Percentiles rank a stretch among this genome's conserved stretches.
These are phyloP conservation scores for Leucopsar rothschildi DNA, from an alignment of 2,113 vertebrate species.

Conservation along the genomic window DNA sequence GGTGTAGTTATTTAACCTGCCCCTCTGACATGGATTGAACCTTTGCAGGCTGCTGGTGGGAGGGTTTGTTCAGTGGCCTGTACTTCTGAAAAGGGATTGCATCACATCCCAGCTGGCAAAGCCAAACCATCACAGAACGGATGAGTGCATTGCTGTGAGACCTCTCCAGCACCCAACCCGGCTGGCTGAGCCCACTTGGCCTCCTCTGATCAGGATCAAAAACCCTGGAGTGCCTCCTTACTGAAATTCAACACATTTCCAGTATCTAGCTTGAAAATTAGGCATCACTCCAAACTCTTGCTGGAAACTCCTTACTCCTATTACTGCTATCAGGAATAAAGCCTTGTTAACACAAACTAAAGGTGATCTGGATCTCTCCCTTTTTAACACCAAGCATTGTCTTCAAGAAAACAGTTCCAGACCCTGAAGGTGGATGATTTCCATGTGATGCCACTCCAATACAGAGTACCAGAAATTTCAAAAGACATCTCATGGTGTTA, in stretches of 20 bases:
- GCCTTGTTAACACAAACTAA: slow-evolving; percentile 6
- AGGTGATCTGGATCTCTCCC: not conserved
- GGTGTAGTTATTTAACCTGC: not conserved
- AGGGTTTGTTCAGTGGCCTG: not conserved
- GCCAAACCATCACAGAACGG: not conserved
- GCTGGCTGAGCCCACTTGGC: not conserved
- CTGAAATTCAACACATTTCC: not conserved
- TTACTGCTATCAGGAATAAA: slow-evolving; percentile 8
- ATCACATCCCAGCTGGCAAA: not conserved
- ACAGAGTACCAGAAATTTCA: not conserved
- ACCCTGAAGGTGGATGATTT: not conserved
- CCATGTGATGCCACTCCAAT: not conserved
- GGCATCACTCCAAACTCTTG: slow-evolving; percentile 6
- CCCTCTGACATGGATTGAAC: accelerated
- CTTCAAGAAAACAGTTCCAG: not conserved
- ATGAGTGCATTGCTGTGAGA: not conserved
- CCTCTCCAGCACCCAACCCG: not conserved
- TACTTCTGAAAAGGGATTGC: not conserved
- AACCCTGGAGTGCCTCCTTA: not conserved
- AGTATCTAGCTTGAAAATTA: slow-evolving; percentile 11
- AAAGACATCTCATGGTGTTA: not conserved
- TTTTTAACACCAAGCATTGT: not conserved
- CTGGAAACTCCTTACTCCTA: slow-evolving; percentile 27
- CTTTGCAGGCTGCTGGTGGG: not conserved
- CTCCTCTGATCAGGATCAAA: not conserved